phyloP scores from a whole-genome alignment of 2,888 invertebrate species.

The Horisme vitalbata region DNA sequence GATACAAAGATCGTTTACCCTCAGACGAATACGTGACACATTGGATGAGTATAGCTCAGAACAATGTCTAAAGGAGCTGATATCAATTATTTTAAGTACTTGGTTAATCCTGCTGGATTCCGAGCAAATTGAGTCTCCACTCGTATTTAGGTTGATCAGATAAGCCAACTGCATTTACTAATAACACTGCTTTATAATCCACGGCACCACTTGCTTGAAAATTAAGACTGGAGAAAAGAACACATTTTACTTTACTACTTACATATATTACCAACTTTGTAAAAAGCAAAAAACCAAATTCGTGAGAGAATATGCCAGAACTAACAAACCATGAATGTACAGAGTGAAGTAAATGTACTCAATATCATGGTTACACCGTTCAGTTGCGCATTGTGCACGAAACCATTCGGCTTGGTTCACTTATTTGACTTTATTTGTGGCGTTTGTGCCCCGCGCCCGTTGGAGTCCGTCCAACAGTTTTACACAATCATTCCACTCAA shows the following conservation, averaged over 20 bases:
- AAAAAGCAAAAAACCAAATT: too few species aligned
- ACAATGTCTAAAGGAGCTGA: too few species aligned
- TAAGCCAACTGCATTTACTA: not conserved
- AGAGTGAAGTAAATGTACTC: conserved; percentile 10
- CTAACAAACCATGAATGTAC: conserved; percentile 3
- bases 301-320: too few species aligned
- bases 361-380: conserved; percentile 4
- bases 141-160: conserved; percentile 2
- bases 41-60: conserved; percentile 35
- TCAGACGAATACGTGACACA: conserved; percentile 28
- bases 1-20: conserved; percentile 34
- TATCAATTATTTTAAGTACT: conserved; percentile 45
- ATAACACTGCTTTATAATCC: too few species aligned
- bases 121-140: conserved; percentile 14
- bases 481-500: conserved; percentile 83
- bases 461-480: conserved; percentile 79
- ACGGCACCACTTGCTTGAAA: too few species aligned
- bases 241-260: too few species aligned
- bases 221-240: too few species aligned
- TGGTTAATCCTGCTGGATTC: conserved; percentile 29
- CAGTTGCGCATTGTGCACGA: conserved; percentile 19
- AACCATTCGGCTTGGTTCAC: conserved; percentile 58
- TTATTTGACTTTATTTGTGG: conserved; percentile 79
- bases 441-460: conserved; percentile 70
- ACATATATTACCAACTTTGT: too few species aligned